A percentile compares a stretch with the other conserved stretches of the same genome.
These are phyloP conservation scores for Synanthedon tipuliformis DNA, from an alignment of 2,888 invertebrate species.

Conservation along the genomic window DNA sequence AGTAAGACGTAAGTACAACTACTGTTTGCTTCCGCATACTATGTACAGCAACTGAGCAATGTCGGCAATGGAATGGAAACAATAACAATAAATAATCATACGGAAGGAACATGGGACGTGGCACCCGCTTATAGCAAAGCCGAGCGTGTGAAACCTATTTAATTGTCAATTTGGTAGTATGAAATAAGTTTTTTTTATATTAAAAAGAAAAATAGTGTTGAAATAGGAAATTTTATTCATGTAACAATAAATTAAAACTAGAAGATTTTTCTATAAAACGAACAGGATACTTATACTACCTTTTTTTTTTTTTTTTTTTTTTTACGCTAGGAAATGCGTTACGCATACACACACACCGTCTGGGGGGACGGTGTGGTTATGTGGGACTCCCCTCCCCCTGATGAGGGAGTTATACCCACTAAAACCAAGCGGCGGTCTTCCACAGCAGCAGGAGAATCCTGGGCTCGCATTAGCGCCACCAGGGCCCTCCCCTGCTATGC, in stretches of 20 bases:
- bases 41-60: constrained; percentile 8
- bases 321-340: too few species aligned
- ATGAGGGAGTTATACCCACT: too few species aligned
- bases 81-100: constrained; percentile 57
- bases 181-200: neutral
- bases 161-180: neutral
- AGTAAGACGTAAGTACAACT: neutral
- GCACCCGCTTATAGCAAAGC: neutral
- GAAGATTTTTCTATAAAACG: neutral
- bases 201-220: neutral
- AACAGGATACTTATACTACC: too few species aligned
- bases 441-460: too few species aligned
- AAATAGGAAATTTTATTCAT: neutral
- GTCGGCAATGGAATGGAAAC: constrained; percentile 30
- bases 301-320: too few species aligned
- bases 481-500: too few species aligned
- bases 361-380: too few species aligned
- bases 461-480: too few species aligned
- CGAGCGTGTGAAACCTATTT: neutral
- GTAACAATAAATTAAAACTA: neutral
- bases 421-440: too few species aligned
- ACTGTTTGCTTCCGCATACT: neutral
- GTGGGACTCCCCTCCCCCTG: too few species aligned
- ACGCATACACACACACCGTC: too few species aligned
- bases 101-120: constrained; percentile 16